These are phyloP conservation scores for Uloborus diversus DNA, from an alignment of 1,140 invertebrate genomes.

Conservation along the genomic window DNA sequence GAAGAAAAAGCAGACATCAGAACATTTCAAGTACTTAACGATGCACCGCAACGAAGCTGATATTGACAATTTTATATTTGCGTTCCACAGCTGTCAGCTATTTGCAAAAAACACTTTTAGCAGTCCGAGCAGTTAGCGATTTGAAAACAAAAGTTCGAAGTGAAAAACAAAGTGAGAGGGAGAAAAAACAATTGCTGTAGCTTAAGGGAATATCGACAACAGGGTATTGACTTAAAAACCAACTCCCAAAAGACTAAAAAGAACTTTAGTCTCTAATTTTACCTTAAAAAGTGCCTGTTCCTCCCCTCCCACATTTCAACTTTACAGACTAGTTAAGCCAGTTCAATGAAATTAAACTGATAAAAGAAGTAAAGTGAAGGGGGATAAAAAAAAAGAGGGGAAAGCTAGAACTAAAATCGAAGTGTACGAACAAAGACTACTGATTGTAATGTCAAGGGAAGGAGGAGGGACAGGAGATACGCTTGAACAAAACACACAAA, in stretches of 20 bases:
- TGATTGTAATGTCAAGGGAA: neutral
- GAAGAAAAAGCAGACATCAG: no score
- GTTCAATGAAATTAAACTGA: conserved; percentile 26
- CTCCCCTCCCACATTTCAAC: neutral
- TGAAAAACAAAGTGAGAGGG: neutral
- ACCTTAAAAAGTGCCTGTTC: neutral
- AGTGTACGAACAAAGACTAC: neutral
- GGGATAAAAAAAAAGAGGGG: neutral
- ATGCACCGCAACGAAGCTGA: no score
- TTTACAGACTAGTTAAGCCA: conserved; percentile 12
- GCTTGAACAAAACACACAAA: neutral
- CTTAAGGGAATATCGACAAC: conserved; percentile 19
- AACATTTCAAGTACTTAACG: no score
- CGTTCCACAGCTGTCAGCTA: neutral
- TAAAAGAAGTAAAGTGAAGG: neutral
- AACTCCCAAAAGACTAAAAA: neutral
- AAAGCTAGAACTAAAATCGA: neutral
- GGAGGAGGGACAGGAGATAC: neutral
- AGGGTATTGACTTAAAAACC: conserved; percentile 7
- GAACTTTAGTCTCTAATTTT: conserved; percentile 15
- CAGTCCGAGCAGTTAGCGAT: neutral
- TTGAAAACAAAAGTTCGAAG: neutral
- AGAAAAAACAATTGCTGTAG: neutral
- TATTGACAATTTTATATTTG: no score
- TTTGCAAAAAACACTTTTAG: neutral